Evolutionary conservation across 2,113 vertebrate species (phyloP).

Genomic region (Nesogale talazaci): DNA sequence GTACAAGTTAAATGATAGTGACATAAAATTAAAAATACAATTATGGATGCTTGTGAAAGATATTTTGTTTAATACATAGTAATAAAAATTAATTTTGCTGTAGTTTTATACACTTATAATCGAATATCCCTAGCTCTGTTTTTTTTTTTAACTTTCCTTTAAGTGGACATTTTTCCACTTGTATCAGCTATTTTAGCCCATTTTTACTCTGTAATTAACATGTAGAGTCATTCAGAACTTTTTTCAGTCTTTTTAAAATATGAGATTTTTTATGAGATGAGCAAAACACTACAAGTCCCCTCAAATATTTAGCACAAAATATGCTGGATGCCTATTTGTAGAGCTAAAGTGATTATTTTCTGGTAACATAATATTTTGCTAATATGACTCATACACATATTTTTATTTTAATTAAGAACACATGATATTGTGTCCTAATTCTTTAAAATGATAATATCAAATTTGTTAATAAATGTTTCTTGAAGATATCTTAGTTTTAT

Average conservation of each 20-base stretch:
- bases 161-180: background rate
- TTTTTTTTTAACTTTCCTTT: background rate
- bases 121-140: too few species aligned
- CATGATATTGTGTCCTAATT: background rate
- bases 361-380: background rate
- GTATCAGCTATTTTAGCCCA: background rate
- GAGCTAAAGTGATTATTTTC: background rate
- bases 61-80: background rate
- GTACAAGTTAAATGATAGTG: background rate
- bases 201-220: slow-evolving; percentile 5
- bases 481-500: background rate
- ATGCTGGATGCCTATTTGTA: background rate
- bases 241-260: background rate
- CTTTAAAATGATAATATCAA: too few species aligned
- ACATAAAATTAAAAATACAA: background rate
- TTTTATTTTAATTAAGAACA: background rate
- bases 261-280: background rate
- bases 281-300: background rate
- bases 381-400: background rate
- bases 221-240: background rate
- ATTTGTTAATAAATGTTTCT: background rate
- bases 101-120: background rate
- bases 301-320: background rate
- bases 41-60: background rate
- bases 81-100: background rate